These are phyloP conservation scores for Meleagris gallopavo DNA, from an alignment of 2,113 vertebrate species.

Conservation along the genomic window DNA sequence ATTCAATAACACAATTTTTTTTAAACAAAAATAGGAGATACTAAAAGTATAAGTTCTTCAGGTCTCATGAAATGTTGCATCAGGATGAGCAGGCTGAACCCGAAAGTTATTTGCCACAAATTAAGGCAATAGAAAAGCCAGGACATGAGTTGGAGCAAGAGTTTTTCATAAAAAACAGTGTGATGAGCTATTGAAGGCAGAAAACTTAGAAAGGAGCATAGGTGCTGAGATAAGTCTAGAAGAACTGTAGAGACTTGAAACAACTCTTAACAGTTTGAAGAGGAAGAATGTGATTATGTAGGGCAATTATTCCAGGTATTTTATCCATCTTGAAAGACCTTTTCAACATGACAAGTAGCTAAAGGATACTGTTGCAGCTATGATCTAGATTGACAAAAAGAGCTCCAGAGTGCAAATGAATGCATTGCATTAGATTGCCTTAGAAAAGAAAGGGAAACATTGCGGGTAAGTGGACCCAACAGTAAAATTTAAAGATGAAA, in stretches of 20 bases:
- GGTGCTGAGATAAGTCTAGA: background rate
- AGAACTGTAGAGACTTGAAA: background rate
- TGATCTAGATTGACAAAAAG: background rate
- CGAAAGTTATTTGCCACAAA: background rate
- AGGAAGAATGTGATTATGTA: background rate
- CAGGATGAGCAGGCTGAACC: background rate
- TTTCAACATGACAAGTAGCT: background rate
- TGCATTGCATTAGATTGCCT: background rate
- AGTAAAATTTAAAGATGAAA: background rate
- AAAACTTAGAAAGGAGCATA: background rate
- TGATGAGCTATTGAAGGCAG: background rate
- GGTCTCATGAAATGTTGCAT: background rate
- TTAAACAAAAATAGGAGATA: background rate
- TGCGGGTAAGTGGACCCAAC: background rate
- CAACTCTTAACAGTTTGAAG: background rate
- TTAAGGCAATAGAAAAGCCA: background rate
- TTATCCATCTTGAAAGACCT: background rate
- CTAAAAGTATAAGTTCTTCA: slow-evolving; percentile 6
- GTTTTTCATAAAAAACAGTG: background rate
- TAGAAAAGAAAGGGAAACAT: background rate
- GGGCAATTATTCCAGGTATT: background rate
- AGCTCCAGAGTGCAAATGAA: background rate
- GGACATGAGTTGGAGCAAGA: background rate
- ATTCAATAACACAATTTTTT: background rate
- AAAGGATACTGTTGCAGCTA: background rate